These are phyloP conservation scores for Sussaba pulchella DNA, from an alignment of 2,888 invertebrate species.

Conservation along the genomic window DNA sequence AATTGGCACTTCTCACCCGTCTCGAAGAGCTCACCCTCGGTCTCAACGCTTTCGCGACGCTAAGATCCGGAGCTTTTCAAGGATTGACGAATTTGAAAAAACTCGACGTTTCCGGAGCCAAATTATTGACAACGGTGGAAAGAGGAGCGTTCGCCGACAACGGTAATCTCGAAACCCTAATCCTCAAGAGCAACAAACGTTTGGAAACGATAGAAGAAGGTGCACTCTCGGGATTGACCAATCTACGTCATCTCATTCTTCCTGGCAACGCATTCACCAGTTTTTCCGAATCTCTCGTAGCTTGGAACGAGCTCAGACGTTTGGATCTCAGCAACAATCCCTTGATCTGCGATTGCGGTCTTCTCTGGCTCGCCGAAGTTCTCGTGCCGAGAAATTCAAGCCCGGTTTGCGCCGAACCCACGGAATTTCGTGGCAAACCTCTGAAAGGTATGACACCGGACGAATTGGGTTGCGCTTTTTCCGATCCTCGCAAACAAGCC, in stretches of 20 bases:
- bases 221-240: conserved; percentile 91
- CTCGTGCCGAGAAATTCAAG: conserved; percentile 89
- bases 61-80: conserved; percentile 91
- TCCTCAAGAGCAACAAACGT: conserved; percentile 91
- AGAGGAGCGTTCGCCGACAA: conserved; percentile 93
- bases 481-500: conserved; percentile 92
- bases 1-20: conserved; percentile 89
- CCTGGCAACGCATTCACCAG: conserved; percentile 92
- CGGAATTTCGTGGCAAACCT: conserved; percentile 89
- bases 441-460: conserved; percentile 88
- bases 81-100: conserved; percentile 91
- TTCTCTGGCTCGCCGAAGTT: conserved; percentile 92
- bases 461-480: conserved; percentile 92
- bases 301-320: conserved; percentile 91
- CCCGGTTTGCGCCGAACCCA: conserved; percentile 90
- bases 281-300: conserved; percentile 91
- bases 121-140: conserved; percentile 89
- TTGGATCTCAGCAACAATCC: conserved; percentile 94
- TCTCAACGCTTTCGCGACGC: conserved; percentile 91
- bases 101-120: conserved; percentile 92
- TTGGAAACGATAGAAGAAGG: conserved; percentile 91
- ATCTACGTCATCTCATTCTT: conserved; percentile 90
- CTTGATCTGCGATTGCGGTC: conserved; percentile 91
- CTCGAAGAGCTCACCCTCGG: conserved; percentile 93
- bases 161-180: conserved; percentile 91